Percentiles rank a stretch among this genome's conserved stretches.
phyloP scores from a whole-genome alignment of 2,888 invertebrate species.

The Oxyscelio sp. region DNA sequence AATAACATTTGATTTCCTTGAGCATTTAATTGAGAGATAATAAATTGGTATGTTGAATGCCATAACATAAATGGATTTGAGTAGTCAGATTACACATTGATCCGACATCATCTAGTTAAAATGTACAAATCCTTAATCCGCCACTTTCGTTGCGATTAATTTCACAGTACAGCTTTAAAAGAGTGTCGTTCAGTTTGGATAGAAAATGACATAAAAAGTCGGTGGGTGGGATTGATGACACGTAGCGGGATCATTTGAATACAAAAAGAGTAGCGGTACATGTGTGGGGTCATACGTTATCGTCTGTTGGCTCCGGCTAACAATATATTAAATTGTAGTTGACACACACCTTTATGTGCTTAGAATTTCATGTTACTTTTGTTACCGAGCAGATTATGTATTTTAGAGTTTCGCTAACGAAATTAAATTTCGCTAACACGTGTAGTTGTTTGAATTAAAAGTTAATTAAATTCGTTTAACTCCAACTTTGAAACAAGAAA shows the following conservation, averaged over 20 bases:
- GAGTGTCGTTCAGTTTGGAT: conserved; percentile 8
- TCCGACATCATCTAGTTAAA: conserved; percentile 77
- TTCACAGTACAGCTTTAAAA: conserved; percentile 64
- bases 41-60: conserved; percentile 37
- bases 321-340: conserved; percentile 59
- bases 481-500: no score
- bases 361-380: no score
- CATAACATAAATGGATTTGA: conserved; percentile 22
- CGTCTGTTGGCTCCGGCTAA: conserved; percentile 54
- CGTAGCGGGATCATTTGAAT: conserved; percentile 1
- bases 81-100: conserved; percentile 74
- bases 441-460: no score
- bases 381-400: no score
- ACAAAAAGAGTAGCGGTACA: conserved; percentile 20
- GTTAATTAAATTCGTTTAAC: no score
- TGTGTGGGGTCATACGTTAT: conserved; percentile 53
- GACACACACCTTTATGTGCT: no score
- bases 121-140: conserved; percentile 56
- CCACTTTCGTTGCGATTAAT: conserved; percentile 72
- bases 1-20: conserved; percentile 35
- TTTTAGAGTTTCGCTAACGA: no score
- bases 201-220: conserved; percentile 5
- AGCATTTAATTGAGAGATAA: conserved; percentile 33
- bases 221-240: conserved; percentile 13
- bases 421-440: no score